phyloP scores from a whole-genome alignment of 2,113 vertebrate genomes.

The Gracilinanus agilis region DNA sequence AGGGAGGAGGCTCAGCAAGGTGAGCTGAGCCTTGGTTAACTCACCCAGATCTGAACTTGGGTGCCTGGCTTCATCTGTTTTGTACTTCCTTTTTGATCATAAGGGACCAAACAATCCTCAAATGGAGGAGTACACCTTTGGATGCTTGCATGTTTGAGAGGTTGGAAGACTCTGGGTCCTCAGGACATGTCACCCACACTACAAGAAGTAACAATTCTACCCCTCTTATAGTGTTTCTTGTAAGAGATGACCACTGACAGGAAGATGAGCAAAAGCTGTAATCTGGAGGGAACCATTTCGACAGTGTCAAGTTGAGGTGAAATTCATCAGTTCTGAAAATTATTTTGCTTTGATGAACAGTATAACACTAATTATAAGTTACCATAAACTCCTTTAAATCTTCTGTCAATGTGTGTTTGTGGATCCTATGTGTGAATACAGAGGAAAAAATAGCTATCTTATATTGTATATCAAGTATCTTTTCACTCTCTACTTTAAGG shows the following conservation, averaged over 20 bases:
- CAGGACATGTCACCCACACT: background rate
- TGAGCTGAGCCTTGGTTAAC: background rate
- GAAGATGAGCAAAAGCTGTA: background rate
- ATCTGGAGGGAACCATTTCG: background rate
- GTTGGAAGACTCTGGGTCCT: background rate
- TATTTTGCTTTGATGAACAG: background rate
- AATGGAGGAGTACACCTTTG: background rate
- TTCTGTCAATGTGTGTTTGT: background rate
- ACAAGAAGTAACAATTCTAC: background rate
- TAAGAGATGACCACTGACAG: background rate
- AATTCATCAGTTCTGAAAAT: background rate
- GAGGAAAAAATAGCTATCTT: background rate
- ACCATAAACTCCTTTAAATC: background rate
- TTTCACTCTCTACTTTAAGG: background rate
- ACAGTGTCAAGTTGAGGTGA: background rate
- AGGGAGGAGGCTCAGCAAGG: background rate
- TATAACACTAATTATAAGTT: background rate
- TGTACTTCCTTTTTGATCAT: background rate
- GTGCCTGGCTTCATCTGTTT: background rate
- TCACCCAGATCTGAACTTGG: background rate
- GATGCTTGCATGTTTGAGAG: background rate
- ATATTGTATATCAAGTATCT: background rate
- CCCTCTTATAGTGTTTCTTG: background rate
- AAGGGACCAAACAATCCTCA: background rate
- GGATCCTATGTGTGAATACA: background rate